phyloP scores from a whole-genome alignment of 2,797 vertebrate species.

The Atherinosoma microstoma region DNA sequence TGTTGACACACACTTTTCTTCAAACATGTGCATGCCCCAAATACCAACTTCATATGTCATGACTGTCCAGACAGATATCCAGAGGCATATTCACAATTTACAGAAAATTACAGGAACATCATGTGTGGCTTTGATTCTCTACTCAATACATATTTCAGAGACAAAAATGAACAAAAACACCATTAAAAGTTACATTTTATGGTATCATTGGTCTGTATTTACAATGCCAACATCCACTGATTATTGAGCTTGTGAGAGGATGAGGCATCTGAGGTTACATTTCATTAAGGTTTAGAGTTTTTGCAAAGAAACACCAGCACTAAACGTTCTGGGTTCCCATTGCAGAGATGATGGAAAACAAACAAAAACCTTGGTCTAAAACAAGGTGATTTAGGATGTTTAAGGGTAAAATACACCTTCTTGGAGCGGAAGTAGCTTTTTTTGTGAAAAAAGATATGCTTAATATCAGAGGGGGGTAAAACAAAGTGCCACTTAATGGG shows the following conservation, averaged over 20 bases:
- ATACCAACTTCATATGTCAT: conserved; percentile 47
- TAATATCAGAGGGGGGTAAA: background rate
- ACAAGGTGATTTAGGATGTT: background rate
- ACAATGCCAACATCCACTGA: background rate
- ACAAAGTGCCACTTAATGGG: background rate
- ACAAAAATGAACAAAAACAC: conserved; percentile 1
- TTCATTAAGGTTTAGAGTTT: background rate
- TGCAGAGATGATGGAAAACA: background rate
- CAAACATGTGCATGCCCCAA: conserved; percentile 58
- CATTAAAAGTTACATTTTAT: background rate
- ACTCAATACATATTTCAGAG: conserved; percentile 9
- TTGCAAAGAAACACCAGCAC: conserved; percentile 2
- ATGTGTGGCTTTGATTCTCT: conserved; percentile 6
- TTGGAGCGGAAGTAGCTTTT: too few species aligned
- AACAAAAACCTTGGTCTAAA: background rate
- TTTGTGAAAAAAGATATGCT: too few species aligned
- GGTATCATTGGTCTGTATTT: background rate
- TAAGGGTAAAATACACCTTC: background rate
- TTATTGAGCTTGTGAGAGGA: background rate
- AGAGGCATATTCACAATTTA: conserved; percentile 59
- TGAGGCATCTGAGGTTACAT: background rate
- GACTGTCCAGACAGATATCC: conserved; percentile 43
- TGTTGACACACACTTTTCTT: conserved; percentile 70
- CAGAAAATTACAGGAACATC: conserved; percentile 53
- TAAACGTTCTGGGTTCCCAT: background rate